Base-by-base conservation (phyloP, 2,888 invertebrate genomes). In the Odontomyia ornata region DNA sequence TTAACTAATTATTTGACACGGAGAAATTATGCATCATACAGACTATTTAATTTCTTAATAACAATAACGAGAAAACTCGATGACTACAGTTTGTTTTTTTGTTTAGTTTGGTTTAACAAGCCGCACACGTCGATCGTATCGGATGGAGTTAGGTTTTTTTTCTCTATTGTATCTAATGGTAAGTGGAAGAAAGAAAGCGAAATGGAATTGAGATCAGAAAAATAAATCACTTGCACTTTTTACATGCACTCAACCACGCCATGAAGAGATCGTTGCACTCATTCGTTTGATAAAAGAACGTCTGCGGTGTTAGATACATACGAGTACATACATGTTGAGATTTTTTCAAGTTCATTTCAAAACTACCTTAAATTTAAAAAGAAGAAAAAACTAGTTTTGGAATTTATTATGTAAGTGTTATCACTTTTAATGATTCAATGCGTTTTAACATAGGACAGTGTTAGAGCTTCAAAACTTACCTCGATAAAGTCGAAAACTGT, bases 171-270 rank as follows among this genome's bases (percentile, higher is more conserved):
- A 64, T 64, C n/a, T 27, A 15, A 4, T 36, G 30, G 64, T 28
- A 25, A 64, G 25, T 23, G 64, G 28, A 30, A 64, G 27, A 25
- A 64, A 64, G 25, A 64, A 64, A 27, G n/a, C n/a, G 25, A 28
- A 64, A n/a, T 64, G 28, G 25, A 28, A 27, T 64, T 23, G 21
- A 60, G 13, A 30, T 9, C 4, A 64, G 15, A 28, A 64, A 64
- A 64, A 30, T 18, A 23, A 60, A 5, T 64, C 64, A 64, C 64
- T 64, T 64, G 28, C 64, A 64, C 64, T 64, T 64, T 64, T 64
- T 28, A 23, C 4, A 25, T 60, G 25, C 21, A 60, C 25, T 60
- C 57, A 23, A 60, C 57, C 57, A 23, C 21, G 4, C 23, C 2
- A 23, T 4, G 4, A 9, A 25, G 11, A 60, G 57, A 21, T 60